Percentiles rank a stretch among this genome's conserved stretches.
These are phyloP conservation scores for Ischnura elegans DNA, from an alignment of 2,888 invertebrate species.

Conservation along the genomic window DNA sequence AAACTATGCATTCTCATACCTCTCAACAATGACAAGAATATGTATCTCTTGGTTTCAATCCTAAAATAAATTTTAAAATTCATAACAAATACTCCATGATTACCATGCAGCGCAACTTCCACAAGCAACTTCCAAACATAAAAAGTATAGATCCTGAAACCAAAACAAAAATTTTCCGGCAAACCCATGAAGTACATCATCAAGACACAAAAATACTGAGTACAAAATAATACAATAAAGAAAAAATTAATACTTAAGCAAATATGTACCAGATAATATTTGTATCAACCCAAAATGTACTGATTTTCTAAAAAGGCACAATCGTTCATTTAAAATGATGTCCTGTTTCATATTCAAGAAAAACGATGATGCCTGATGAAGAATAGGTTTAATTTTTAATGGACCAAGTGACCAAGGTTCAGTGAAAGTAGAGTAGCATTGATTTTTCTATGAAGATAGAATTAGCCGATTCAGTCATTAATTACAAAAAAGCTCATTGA, in stretches of 20 bases:
- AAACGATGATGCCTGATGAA: too few relatives aligned
- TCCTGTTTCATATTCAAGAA: too few relatives aligned
- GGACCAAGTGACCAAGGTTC: neutral
- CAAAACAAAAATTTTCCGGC: too few relatives aligned
- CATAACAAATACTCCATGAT: neutral
- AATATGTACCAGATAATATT: too few relatives aligned
- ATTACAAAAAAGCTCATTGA: neutral
- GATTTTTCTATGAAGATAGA: neutral
- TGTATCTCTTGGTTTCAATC: neutral
- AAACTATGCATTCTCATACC: neutral
- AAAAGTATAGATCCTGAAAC: neutral
- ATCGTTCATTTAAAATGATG: too few relatives aligned
- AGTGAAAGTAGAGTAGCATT: neutral
- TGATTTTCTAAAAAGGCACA: too few relatives aligned
- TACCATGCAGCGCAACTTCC: neutral
- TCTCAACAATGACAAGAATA: neutral
- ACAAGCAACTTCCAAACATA: neutral
- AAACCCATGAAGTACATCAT: too few relatives aligned
- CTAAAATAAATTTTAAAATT: neutral
- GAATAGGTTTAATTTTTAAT: neutral
- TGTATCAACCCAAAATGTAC: too few relatives aligned
- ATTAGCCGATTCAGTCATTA: neutral
- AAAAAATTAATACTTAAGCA: too few relatives aligned
- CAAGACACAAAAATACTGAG: too few relatives aligned
- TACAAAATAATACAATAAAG: too few relatives aligned